A percentile compares a stretch with the other conserved stretches of the same genome.
phyloP scores from a whole-genome alignment of 2,113 vertebrate genomes.

The mouse (Mus musculus) region GRCm39 chr14:8566501-8567000 shows the following conservation, averaged over 20 bases:
- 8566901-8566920: too few relatives aligned
- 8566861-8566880: constrained; percentile 84
- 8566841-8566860: constrained; percentile 85
- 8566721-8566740: constrained; percentile 64
- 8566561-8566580: constrained; percentile 81
- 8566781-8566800: constrained; percentile 66
- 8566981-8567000: constrained; percentile 86
- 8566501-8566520: constrained; percentile 90
- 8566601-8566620: constrained; percentile 83
- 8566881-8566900: constrained; percentile 62
- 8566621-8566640: constrained; percentile 79
- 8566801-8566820: constrained; percentile 82
- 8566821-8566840: constrained; percentile 82
- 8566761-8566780: constrained; percentile 75
- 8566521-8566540: constrained; percentile 79
- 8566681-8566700: constrained; percentile 64
- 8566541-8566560: constrained; percentile 78
- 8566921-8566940: constrained; percentile 73
- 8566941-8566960: constrained; percentile 83
- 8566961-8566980: constrained; percentile 81
- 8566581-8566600: constrained; percentile 82
- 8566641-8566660: constrained; percentile 64
- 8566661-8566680: constrained; percentile 74
- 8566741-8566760: constrained; percentile 63
- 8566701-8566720: constrained; percentile 63